phyloP scores from a whole-genome alignment of 30 jellyfish, hydroid and myxozoan species.

The Turritopsis rubra region DNA sequence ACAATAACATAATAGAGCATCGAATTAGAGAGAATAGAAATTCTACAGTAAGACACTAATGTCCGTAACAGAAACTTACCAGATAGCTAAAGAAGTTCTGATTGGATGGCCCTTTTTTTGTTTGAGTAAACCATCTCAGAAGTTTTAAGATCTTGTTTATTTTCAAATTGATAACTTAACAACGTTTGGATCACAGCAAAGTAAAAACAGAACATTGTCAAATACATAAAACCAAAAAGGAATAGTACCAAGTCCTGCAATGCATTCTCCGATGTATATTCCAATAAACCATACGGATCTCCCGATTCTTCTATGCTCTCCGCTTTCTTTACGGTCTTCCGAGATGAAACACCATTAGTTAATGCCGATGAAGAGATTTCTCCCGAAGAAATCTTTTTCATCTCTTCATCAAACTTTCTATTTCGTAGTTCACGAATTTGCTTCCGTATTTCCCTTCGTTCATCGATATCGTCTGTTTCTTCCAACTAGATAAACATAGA shows the following conservation, averaged over 20 bases:
- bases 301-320: slow-evolving; percentile 49
- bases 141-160: no score
- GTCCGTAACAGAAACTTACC: no score
- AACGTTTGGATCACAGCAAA: not conserved
- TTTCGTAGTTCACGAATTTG: slow-evolving; percentile 85
- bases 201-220: not conserved
- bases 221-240: not conserved
- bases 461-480: slow-evolving; percentile 81
- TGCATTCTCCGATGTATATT: slow-evolving; percentile 70
- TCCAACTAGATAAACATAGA: slow-evolving; percentile 53
- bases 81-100: no score
- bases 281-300: slow-evolving; percentile 70
- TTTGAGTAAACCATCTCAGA: no score
- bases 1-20: not conserved
- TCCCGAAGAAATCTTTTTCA: slow-evolving; percentile 68
- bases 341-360: slow-evolving; percentile 61
- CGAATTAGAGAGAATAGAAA: not conserved
- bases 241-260: slow-evolving; percentile 75
- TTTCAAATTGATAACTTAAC: not conserved
- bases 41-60: no score
- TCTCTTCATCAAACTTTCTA: slow-evolving; percentile 85
- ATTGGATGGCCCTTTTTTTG: no score
- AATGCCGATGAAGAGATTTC: slow-evolving; percentile 42
- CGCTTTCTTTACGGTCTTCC: slow-evolving; percentile 9
- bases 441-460: slow-evolving; percentile 78